Percentiles rank a stretch among this genome's conserved stretches.
Evolutionary conservation across 1,140 invertebrate genomes (phyloP).

Genomic region (Leptopilina clavipes): DNA sequence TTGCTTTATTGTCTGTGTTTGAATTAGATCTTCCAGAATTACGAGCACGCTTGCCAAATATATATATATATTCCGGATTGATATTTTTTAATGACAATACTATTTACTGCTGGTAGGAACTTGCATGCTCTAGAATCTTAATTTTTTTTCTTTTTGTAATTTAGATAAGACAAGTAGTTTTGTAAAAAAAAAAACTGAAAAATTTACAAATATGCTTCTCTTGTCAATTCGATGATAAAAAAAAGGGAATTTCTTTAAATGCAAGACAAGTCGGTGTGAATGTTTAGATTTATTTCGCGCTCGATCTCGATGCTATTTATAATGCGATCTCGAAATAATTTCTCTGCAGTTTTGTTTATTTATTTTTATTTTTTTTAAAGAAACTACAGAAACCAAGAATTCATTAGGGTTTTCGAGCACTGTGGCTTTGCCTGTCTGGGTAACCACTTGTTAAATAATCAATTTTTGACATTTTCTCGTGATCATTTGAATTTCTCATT

Average conservation of each 20-base stretch:
- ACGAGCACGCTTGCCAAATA: slow-evolving; percentile 64
- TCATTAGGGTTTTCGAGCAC: slow-evolving; percentile 58
- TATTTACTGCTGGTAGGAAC: slow-evolving; percentile 51
- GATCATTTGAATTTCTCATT: too few species aligned
- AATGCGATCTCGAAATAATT: slow-evolving; percentile 53
- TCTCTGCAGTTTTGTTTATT: slow-evolving; percentile 50
- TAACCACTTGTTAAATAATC: background rate
- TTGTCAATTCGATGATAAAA: slow-evolving; percentile 42
- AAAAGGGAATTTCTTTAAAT: slow-evolving; percentile 23
- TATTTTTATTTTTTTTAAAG: background rate
- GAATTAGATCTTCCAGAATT: slow-evolving; percentile 53
- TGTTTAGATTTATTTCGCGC: slow-evolving; percentile 51
- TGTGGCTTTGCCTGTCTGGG: slow-evolving; percentile 62
- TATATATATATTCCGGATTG: slow-evolving; percentile 41
- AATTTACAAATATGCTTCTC: slow-evolving; percentile 28
- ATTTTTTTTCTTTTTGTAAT: slow-evolving; percentile 35
- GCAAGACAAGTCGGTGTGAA: slow-evolving; percentile 36
- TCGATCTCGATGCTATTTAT: slow-evolving; percentile 62
- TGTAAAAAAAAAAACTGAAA: background rate
- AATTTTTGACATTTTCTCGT: too few species aligned
- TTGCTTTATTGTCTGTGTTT: slow-evolving; percentile 46
- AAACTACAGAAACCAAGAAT: slow-evolving; percentile 64
- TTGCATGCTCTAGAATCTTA: slow-evolving; percentile 50
- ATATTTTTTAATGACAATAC: slow-evolving; percentile 69
- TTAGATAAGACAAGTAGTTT: slow-evolving; percentile 38